Evolutionary conservation across 2,113 vertebrate species (phyloP).

Genomic region (Neolamprologus variostigma): DNA sequence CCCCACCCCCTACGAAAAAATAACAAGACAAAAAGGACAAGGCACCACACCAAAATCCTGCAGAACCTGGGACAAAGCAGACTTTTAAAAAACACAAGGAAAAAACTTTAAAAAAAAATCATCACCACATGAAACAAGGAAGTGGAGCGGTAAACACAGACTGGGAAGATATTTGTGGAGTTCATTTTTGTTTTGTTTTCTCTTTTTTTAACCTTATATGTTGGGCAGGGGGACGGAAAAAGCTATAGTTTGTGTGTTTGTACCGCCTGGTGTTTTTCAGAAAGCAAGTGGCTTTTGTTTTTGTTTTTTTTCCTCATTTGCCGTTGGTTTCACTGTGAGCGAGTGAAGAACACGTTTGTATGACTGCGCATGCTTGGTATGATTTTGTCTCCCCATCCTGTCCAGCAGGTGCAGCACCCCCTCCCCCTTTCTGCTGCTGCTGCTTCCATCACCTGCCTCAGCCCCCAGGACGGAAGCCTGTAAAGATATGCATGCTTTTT

Average conservation of each 20-base stretch:
- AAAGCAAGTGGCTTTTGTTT: not conserved
- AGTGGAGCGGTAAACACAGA: slow-evolving; percentile 1
- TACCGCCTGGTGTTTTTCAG: slow-evolving; percentile 8
- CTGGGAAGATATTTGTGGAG: slow-evolving; percentile 56
- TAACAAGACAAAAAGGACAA: not conserved
- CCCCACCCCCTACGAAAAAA: not conserved
- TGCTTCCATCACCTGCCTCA: slow-evolving; percentile 7
- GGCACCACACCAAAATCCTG: slow-evolving; percentile 10
- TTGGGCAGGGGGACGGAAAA: slow-evolving; percentile 2
- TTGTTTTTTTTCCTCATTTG: not conserved
- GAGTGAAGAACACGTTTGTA: not conserved
- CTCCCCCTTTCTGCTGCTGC: not conserved
- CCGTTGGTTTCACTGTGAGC: slow-evolving; percentile 16
- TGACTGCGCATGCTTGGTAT: not conserved
- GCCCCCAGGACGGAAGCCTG: slow-evolving; percentile 34
- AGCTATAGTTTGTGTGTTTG: slow-evolving; percentile 45
- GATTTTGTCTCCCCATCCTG: slow-evolving; percentile 7
- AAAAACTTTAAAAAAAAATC: rapidly evolving
- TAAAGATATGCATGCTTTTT: slow-evolving; percentile 56
- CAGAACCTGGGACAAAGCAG: slow-evolving; percentile 14
- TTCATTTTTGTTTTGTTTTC: slow-evolving; percentile 61
- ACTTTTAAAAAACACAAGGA: not conserved
- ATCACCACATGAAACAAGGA: not conserved
- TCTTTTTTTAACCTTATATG: slow-evolving; percentile 56
- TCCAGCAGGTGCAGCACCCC: not conserved